Conservation (phyloP, 2,888 invertebrate species). For the Scaptomyza reducta region DNA sequence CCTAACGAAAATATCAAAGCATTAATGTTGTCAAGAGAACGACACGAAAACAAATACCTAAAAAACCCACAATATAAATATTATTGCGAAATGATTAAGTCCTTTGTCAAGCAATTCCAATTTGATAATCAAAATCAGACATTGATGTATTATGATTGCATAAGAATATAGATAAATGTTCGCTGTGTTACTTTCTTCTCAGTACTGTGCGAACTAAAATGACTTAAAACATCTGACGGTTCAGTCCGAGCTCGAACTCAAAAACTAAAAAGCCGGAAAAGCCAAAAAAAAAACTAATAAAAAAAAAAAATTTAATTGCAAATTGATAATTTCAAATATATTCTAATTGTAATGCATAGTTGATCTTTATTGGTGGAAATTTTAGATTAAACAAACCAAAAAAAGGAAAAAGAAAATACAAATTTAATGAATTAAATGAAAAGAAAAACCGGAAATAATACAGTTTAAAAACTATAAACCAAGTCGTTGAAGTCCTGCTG, state of each 20-base stretch:
- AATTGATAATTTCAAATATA: constrained; percentile 46
- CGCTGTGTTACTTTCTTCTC: constrained; percentile 29
- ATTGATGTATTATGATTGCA: constrained; percentile 49
- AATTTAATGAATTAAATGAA: constrained; percentile 27
- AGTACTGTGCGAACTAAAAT: background rate
- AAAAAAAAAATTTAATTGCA: constrained; percentile 30
- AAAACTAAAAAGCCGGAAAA: constrained; percentile 10
- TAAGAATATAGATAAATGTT: constrained; percentile 31
- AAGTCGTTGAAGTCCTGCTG: constrained; percentile 57
- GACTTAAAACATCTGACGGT: background rate
- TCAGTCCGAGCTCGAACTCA: constrained; percentile 8
- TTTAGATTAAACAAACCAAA: constrained; percentile 50
- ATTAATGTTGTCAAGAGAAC: constrained; percentile 39
- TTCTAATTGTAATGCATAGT: constrained; percentile 70
- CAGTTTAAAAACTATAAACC: constrained; percentile 53
- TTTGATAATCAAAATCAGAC: constrained; percentile 2
- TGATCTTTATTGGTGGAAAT: constrained; percentile 72
- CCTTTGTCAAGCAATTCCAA: constrained; percentile 19
- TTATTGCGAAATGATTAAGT: constrained; percentile 11
- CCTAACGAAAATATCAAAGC: constrained; percentile 39
- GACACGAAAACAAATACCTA: constrained; percentile 5
- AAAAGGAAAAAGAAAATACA: constrained; percentile 18
- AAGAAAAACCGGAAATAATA: constrained; percentile 1
- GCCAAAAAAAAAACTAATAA: constrained; percentile 9
- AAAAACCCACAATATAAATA: constrained; percentile 15